Percentiles rank a stretch among this genome's conserved stretches.
These are phyloP conservation scores for Trialeurodes vaporariorum DNA, from an alignment of 1,140 invertebrate genomes.

Conservation along the genomic window DNA sequence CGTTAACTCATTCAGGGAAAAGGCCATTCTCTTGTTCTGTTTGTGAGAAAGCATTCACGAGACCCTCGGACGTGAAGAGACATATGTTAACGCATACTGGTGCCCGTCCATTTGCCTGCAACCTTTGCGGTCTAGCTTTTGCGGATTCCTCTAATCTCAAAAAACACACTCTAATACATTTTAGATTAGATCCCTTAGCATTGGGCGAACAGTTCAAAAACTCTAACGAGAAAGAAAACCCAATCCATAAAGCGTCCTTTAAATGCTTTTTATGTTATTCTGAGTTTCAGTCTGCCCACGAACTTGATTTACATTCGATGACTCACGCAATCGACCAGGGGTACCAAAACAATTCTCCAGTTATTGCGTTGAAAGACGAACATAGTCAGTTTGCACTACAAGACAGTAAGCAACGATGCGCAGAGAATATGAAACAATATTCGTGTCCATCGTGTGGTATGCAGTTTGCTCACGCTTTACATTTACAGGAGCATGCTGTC, in stretches of 20 bases:
- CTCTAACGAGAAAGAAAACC: neutral
- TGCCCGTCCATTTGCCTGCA: slow-evolving; percentile 23
- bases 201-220: slow-evolving; percentile 5
- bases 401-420: slow-evolving; percentile 11
- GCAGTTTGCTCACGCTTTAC: slow-evolving; percentile 26
- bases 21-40: slow-evolving; percentile 48
- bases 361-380: slow-evolving; percentile 2
- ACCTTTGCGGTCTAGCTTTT: slow-evolving; percentile 24
- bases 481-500: slow-evolving; percentile 22
- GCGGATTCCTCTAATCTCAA: slow-evolving; percentile 24
- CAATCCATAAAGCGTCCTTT: neutral
- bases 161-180: slow-evolving; percentile 23
- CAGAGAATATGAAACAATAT: slow-evolving; percentile 20
- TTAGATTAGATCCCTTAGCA: neutral
- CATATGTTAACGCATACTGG: slow-evolving; percentile 35
- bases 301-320: neutral
- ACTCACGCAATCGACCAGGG: slow-evolving; percentile 2
- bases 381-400: slow-evolving; percentile 11
- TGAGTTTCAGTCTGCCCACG: neutral
- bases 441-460: slow-evolving; percentile 28
- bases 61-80: slow-evolving; percentile 46
- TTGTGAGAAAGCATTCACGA: slow-evolving; percentile 47
- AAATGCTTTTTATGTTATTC: neutral
- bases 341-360: slow-evolving; percentile 14
- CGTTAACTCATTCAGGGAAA: slow-evolving; percentile 47